Conservation (phyloP, 2,113 vertebrate species). For the Petroica traversi region DNA sequence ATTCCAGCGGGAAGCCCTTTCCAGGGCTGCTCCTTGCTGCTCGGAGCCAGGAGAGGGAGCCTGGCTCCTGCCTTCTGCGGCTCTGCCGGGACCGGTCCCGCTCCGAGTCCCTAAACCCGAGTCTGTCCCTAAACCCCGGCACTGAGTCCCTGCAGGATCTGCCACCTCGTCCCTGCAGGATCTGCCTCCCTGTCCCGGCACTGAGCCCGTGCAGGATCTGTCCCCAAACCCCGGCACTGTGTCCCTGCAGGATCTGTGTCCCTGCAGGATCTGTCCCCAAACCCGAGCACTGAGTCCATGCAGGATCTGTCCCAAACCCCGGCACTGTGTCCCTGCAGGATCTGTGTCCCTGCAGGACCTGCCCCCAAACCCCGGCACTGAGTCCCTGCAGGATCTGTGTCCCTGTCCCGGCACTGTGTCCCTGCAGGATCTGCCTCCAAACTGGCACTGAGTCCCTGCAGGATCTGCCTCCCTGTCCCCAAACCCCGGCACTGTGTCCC, state of each 20-base stretch:
- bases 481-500: background rate
- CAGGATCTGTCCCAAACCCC: background rate
- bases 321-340: background rate
- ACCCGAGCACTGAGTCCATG: background rate
- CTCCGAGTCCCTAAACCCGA: too few relatives aligned
- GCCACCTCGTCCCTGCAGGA: background rate
- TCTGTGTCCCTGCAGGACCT: background rate
- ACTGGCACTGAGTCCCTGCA: too few relatives aligned
- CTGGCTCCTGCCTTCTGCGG: background rate
- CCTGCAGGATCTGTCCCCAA: background rate
- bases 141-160: background rate
- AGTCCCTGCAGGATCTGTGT: background rate
- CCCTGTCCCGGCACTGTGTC: background rate
- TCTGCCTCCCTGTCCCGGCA: background rate
- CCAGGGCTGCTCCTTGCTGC: background rate
- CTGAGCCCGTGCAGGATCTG: background rate
- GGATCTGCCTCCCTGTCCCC: too few relatives aligned
- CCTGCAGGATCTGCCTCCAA: background rate
- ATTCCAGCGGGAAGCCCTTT: background rate
- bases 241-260: background rate
- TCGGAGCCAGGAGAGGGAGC: constrained; percentile 36
- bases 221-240: accelerated
- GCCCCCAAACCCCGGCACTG: background rate
- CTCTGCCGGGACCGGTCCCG: background rate
- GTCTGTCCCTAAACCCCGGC: too few relatives aligned